Evolutionary conservation across 2,113 vertebrate species (phyloP).

Genomic region (Pollachius pollachius): DNA sequence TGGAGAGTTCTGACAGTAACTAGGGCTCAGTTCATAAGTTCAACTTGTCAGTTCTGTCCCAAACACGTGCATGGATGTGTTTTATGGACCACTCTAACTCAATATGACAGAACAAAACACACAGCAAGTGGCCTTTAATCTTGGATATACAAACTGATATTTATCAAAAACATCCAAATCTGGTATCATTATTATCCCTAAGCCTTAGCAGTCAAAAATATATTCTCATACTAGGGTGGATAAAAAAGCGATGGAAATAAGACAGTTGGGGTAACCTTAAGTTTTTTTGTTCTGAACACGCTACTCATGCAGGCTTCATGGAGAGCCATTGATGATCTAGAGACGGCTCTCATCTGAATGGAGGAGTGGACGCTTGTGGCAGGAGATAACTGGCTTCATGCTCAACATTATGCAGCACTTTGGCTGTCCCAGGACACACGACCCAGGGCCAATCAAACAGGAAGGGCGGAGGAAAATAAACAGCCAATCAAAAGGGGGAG

Average conservation of each 20-base stretch:
- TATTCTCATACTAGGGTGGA: too few species aligned
- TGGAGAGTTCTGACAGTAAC: slow-evolving; percentile 15
- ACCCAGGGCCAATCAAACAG: slow-evolving; percentile 51
- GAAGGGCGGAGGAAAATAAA: slow-evolving; percentile 55
- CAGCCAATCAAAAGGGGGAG: slow-evolving; percentile 33
- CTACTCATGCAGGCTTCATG: too few species aligned
- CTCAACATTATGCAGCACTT: too few species aligned
- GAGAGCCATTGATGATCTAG: too few species aligned
- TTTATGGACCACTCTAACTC: slow-evolving; percentile 5
- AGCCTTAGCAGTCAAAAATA: too few species aligned
- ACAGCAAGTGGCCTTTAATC: slow-evolving; percentile 10
- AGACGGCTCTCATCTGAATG: too few species aligned
- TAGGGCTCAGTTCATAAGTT: slow-evolving; percentile 48
- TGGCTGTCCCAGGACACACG: too few species aligned
- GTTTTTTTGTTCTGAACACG: too few species aligned
- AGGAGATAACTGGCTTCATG: too few species aligned
- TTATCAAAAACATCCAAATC: neutral
- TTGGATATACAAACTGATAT: neutral
- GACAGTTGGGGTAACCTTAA: too few species aligned
- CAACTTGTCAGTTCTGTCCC: slow-evolving; percentile 36
- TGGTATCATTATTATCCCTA: neutral
- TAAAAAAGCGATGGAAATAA: too few species aligned
- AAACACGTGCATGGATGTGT: slow-evolving; percentile 19
- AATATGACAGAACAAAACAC: neutral
- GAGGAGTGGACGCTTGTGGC: too few species aligned